Conservation (phyloP, 2,113 vertebrate species). For the Apaloderma vittatum region DNA sequence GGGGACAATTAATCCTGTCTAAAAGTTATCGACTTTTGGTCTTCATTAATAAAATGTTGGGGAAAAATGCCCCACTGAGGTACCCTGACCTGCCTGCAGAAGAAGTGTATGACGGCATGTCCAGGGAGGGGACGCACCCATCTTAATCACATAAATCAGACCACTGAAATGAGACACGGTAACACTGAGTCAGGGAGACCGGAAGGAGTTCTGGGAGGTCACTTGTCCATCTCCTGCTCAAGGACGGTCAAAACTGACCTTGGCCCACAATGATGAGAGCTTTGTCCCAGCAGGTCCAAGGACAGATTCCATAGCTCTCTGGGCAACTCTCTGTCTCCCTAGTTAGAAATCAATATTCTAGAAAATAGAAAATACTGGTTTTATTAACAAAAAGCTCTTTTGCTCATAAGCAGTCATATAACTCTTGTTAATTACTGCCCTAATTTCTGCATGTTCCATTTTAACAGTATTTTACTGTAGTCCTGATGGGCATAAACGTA, state of each 20-base stretch:
- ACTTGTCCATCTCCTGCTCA: not conserved
- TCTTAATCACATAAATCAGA: not conserved
- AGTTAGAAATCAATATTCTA: slow-evolving; percentile 5
- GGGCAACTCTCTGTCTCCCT: not conserved
- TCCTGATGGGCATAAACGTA: not conserved
- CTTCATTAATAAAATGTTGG: not conserved
- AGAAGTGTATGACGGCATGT: rapidly evolving
- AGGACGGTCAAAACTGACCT: not conserved
- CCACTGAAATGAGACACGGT: not conserved
- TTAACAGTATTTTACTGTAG: slow-evolving; percentile 2
- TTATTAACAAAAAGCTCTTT: slow-evolving; percentile 40
- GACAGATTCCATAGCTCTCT: not conserved
- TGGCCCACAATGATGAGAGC: not conserved
- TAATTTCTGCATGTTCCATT: not conserved
- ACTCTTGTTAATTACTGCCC: not conserved
- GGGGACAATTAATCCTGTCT: not conserved
- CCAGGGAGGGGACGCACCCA: not conserved
- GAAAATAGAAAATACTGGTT: not conserved
- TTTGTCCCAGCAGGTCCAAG: not conserved
- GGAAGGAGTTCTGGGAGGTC: not conserved
- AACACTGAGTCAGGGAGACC: not conserved
- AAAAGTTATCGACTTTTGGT: not conserved
- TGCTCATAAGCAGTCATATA: not conserved
- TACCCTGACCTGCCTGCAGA: not conserved
- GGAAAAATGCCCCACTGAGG: not conserved